Evolutionary conservation across 1,140 invertebrate species (phyloP), one percentile per base, ranked within the genome.

Genomic region (Calephelis nemesis): DNA sequence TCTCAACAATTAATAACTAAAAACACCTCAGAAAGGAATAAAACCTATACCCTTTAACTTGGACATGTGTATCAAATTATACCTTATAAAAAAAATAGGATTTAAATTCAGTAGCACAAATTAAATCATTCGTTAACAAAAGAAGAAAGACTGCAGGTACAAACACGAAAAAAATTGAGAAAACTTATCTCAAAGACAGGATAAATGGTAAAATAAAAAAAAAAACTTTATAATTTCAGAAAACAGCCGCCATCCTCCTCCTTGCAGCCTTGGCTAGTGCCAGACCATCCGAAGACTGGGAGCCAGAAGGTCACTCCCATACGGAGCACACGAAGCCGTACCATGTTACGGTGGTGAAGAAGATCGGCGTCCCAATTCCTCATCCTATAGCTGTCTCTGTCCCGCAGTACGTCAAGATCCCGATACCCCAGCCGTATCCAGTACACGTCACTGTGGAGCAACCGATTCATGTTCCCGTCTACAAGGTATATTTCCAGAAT

Each of bases 231-330:
- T 7, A 71, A 0, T 82, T 85, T 8, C 75, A 88, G 85, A 87
- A 78, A 82, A 82, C 84, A 84, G 71, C 87, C 82, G 74, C 79
- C 69, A 66, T 91, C 77, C 74, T 89, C 48, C 90, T 95, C 94
- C 92, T 96, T 94, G 93, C 96, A 95, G 93, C 95, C 92, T 79
- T 93, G 93, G 91, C 94, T 92, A 74, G 93, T 92, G 80, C 94
- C 92, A 84, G 94, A 90, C 94, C 94, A 88, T 91, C 95, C 93
- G 82, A 94, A 79, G 82, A 93, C 84, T 94, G 97, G 96, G 93
- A 97, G 94, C 93, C 96, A 94, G 94, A 97, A 95, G 93, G 97
- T 95, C 73, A 90, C 74, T 93, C 94, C 7, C 93, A 94, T 74
- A 90, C 94, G 13, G 94, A 95, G 75, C 92, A 93, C 81, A 94